A percentile compares a stretch with the other conserved stretches of the same genome.
These are phyloP conservation scores for Gorsachius goisagi DNA, from an alignment of 2,113 vertebrate species.

Conservation along the genomic window DNA sequence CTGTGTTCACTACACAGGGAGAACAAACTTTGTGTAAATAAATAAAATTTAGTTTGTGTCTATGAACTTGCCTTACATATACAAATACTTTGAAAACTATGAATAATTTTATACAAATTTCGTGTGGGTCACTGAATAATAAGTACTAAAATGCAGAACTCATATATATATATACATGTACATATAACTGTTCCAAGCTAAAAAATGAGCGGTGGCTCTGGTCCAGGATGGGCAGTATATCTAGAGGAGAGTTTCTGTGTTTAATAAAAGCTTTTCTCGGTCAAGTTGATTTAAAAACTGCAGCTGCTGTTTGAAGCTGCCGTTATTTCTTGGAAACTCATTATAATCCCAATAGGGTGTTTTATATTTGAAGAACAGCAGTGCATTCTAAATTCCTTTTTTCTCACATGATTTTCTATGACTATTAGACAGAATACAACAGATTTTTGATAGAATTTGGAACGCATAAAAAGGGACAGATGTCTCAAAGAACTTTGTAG, in stretches of 20 bases:
- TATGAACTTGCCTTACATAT: not conserved
- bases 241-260: not conserved
- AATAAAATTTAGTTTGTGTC: not conserved
- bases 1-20: rapidly evolving
- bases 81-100: not conserved
- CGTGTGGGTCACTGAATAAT: not conserved
- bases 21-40: not conserved
- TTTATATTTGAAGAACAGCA: not conserved
- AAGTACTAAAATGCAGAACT: not conserved
- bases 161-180: rapidly evolving
- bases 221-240: not conserved
- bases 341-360: not conserved
- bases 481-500: not conserved
- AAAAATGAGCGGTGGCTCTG: not conserved
- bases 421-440: not conserved
- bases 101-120: not conserved
- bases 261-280: not conserved
- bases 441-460: not conserved
- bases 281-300: constrained; percentile 13
- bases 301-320: not conserved
- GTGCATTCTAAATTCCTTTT: not conserved
- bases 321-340: not conserved
- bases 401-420: not conserved
- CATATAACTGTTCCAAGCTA: not conserved
- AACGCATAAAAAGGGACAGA: not conserved